Percentiles rank a stretch among this genome's conserved stretches.
phyloP scores from a whole-genome alignment of 2,113 vertebrate species.

The Microcebus jonahi region DNA sequence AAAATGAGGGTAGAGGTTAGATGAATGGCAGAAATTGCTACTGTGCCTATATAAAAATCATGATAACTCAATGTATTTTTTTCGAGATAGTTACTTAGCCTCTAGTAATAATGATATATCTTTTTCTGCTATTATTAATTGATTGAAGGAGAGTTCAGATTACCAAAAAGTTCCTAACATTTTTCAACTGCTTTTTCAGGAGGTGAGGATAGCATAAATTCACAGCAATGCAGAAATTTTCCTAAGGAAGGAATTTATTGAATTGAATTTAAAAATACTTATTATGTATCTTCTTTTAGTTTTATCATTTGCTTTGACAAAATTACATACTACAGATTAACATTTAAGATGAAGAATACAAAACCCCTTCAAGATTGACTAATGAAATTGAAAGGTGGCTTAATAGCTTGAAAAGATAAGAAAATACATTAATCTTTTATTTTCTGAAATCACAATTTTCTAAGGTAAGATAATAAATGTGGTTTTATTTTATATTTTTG shows the following conservation, averaged over 20 bases:
- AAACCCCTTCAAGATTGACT: constrained; percentile 51
- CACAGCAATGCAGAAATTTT: background rate
- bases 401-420: constrained; percentile 61
- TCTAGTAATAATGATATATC: background rate
- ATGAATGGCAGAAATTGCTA: background rate
- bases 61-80: background rate
- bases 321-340: constrained; percentile 54
- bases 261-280: constrained; percentile 38
- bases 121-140: background rate
- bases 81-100: background rate
- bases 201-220: background rate
- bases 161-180: background rate
- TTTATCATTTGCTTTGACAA: constrained; percentile 63
- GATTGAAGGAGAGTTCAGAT: background rate
- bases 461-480: constrained; percentile 59
- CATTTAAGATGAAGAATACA: constrained; percentile 42
- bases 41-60: background rate
- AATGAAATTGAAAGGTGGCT: constrained; percentile 53
- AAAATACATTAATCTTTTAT: constrained; percentile 69
- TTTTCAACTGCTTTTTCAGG: background rate
- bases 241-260: background rate
- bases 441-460: constrained; percentile 65
- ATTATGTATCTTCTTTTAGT: constrained; percentile 4
- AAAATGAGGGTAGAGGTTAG: background rate
- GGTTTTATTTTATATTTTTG: constrained; percentile 60